phyloP scores from a whole-genome alignment of 2,797 vertebrate species.

The Monodelphis domestica region DNA sequence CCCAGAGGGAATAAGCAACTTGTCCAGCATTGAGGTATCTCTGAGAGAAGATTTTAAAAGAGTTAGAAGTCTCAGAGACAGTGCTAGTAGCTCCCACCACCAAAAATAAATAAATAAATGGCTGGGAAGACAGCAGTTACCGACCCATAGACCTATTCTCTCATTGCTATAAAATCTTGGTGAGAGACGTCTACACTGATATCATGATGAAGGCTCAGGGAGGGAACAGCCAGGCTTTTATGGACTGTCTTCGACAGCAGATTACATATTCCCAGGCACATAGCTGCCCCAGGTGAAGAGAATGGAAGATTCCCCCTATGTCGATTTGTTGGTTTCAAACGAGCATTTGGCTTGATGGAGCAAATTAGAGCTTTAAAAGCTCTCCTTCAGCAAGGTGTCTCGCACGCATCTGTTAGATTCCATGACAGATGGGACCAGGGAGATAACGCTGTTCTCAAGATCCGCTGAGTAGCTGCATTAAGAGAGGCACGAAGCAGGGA shows the following conservation, averaged over 20 bases:
- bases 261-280: background rate
- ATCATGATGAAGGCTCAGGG: background rate
- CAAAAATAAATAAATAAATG: background rate
- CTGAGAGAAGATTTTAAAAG: background rate
- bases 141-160: background rate
- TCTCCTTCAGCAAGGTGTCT: constrained; percentile 5
- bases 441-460: background rate
- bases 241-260: background rate
- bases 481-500: background rate
- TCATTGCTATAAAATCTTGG: background rate
- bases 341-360: background rate
- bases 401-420: background rate
- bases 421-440: background rate
- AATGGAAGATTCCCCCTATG: background rate
- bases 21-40: background rate
- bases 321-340: background rate
- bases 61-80: background rate
- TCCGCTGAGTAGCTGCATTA: background rate
- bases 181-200: background rate
- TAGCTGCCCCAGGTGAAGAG: background rate
- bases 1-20: background rate
- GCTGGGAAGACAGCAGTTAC: background rate
- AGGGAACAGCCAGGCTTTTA: background rate
- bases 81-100: background rate
- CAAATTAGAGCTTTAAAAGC: background rate